Base-by-base conservation (phyloP, 2,797 vertebrate species). In the Trematomus bernacchii region DNA sequence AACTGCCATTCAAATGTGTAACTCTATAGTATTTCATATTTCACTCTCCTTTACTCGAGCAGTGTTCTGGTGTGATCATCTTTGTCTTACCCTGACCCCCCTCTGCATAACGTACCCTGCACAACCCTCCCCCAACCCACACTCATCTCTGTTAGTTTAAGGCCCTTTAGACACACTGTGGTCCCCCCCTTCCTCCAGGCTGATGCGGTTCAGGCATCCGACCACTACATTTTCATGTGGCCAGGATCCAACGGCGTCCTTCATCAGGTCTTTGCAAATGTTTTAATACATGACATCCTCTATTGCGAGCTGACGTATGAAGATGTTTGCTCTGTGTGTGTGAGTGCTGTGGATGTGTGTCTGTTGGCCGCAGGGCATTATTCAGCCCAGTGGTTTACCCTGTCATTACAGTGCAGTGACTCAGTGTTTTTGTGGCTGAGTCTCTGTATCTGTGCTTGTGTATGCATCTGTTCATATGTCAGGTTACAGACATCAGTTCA, bases 361-460 rank as follows among this genome's bases (percentile, higher is more conserved):
- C 53, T 54, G 30, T 44, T 37, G 19, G 69, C 69, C 67, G 8
- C 15, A 55, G 64, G 69, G 23, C 47, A 40, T 18, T 33, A 44
- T 62, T 62, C 70, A 72, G 50, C 18, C 4, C 15, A 59, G 42
- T 72, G 54, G 65, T 65, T 67, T 64, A 63, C 19, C 46, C 33
- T 59, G 33, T 62, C 27, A 40, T 61, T 57, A 42, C 21, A 53
- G 51, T 46, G 59, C 43, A 57, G 40, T 72, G 58, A 58, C 54
- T 76, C 50, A 23, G 33, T 55, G 37, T 69, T 23, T 72, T 37
- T 52, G 47, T 66, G 14, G 33, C 40, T 18, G 27, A 30, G n/a
- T 50, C n/a, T 67, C 33, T 61, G 19, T 44, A 52, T 54, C 57
- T 62, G 47, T 53, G 46, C 18, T 30, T 60, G 54, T 47, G 47